Conservation (phyloP, 2,113 vertebrate species). For the Tiliqua scincoides region DNA sequence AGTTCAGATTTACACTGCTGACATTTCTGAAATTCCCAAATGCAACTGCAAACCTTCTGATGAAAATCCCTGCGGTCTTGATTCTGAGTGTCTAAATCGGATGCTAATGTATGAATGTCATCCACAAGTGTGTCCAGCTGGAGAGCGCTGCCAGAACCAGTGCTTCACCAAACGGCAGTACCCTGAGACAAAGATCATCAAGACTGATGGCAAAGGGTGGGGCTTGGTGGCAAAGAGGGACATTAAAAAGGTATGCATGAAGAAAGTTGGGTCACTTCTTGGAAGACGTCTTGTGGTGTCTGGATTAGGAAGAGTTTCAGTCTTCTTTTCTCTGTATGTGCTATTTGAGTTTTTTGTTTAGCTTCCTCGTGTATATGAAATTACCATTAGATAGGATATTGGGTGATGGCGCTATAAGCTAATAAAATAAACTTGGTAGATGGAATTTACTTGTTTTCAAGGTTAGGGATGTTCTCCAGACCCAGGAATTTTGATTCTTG, state of each 20-base stretch:
- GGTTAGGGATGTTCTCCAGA: neutral
- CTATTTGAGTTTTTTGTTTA: neutral
- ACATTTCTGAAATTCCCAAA: slow-evolving; percentile 96
- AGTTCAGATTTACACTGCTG: slow-evolving; percentile 94
- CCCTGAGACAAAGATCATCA: slow-evolving; percentile 95
- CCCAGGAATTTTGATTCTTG: neutral
- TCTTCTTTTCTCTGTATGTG: neutral
- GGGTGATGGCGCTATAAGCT: too few relatives aligned
- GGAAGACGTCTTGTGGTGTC: neutral
- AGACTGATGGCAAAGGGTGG: slow-evolving; percentile 95
- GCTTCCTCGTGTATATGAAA: neutral
- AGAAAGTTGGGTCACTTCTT: neutral
- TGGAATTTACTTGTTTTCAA: too few relatives aligned
- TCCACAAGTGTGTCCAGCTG: slow-evolving; percentile 92
- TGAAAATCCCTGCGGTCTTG: slow-evolving; percentile 91
- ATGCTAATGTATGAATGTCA: slow-evolving; percentile 99
- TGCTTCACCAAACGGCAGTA: slow-evolving; percentile 96
- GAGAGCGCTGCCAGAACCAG: slow-evolving; percentile 92
- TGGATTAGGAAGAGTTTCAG: neutral
- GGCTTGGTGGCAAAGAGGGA: slow-evolving; percentile 90
- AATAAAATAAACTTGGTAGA: neutral
- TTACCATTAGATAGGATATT: neutral
- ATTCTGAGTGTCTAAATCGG: slow-evolving; percentile 95
- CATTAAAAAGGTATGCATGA: slow-evolving; percentile 89
- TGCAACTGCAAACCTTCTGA: slow-evolving; percentile 95